Conservation (phyloP, 2,113 vertebrate species). For the Anhinga anhinga region DNA sequence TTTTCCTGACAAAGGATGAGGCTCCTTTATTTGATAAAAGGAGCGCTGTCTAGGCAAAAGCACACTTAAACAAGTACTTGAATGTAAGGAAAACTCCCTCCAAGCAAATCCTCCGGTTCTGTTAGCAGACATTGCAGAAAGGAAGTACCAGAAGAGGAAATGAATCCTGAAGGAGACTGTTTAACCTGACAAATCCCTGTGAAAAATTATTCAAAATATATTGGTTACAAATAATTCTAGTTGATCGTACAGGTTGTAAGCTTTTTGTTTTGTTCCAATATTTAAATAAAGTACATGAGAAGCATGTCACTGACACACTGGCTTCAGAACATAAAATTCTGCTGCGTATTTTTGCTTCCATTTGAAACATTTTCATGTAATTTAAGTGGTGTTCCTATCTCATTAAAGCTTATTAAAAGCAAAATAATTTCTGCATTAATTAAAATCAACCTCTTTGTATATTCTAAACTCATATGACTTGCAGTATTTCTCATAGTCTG, state of each 20-base stretch:
- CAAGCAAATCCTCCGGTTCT: neutral
- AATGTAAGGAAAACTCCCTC: neutral
- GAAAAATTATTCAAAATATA: neutral
- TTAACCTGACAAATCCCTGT: neutral
- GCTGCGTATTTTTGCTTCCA: neutral
- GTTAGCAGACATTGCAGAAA: neutral
- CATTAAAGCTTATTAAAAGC: neutral
- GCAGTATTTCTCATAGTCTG: neutral
- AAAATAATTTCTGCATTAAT: neutral
- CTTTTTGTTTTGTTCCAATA: neutral
- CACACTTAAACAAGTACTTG: neutral
- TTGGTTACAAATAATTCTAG: neutral
- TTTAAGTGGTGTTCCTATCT: neutral
- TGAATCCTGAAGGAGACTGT: neutral
- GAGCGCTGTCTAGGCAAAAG: neutral
- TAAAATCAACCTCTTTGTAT: neutral
- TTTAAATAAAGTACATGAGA: neutral
- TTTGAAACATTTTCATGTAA: neutral
- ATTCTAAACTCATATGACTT: neutral
- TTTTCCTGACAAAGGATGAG: neutral
- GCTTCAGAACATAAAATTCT: neutral
- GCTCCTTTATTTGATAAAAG: neutral
- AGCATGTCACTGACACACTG: neutral
- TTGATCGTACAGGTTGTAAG: accelerated
- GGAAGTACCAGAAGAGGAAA: neutral